These are phyloP conservation scores for Oceanites oceanicus DNA, from an alignment of 2,113 vertebrate species.

Conservation along the genomic window DNA sequence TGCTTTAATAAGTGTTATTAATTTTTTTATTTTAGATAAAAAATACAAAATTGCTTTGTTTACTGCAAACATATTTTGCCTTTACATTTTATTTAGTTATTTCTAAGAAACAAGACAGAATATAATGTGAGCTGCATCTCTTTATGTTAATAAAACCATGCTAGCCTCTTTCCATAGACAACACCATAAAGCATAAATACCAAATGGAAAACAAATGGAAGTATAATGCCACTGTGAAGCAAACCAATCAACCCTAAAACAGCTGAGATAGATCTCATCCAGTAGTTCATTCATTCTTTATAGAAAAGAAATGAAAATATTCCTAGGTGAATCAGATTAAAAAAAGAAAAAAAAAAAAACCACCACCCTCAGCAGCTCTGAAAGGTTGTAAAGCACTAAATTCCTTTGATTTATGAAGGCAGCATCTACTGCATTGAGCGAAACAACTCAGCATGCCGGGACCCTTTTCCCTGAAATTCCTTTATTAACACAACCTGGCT, in stretches of 20 bases:
- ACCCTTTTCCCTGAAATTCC: constrained; percentile 67
- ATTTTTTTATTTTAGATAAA: background rate
- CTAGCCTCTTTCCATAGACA: constrained; percentile 55
- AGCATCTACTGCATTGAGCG: constrained; percentile 35
- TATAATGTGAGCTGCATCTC: constrained; percentile 60
- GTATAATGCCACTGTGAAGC: constrained; percentile 28
- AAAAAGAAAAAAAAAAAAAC: background rate
- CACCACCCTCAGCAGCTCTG: background rate
- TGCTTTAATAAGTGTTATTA: background rate
- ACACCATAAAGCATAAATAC: constrained; percentile 49
- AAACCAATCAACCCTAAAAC: constrained; percentile 63
- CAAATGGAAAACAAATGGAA: constrained; percentile 65
- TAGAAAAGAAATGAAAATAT: constrained; percentile 61
- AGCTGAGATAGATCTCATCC: constrained; percentile 47
- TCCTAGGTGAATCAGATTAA: constrained; percentile 63
- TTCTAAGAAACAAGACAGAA: background rate
- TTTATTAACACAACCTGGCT: constrained; percentile 72
- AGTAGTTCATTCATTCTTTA: constrained; percentile 66
- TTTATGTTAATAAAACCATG: constrained; percentile 62
- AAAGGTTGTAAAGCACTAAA: constrained; percentile 65
- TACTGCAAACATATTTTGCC: background rate
- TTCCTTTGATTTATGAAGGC: constrained; percentile 74
- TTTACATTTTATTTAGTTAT: background rate
- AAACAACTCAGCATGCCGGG: constrained; percentile 59
- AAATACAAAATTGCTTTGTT: background rate